Percentiles rank a stretch among this genome's conserved stretches.
Evolutionary conservation across 2,797 vertebrate species (phyloP).

Genomic region (Lepus oiostolus): DNA sequence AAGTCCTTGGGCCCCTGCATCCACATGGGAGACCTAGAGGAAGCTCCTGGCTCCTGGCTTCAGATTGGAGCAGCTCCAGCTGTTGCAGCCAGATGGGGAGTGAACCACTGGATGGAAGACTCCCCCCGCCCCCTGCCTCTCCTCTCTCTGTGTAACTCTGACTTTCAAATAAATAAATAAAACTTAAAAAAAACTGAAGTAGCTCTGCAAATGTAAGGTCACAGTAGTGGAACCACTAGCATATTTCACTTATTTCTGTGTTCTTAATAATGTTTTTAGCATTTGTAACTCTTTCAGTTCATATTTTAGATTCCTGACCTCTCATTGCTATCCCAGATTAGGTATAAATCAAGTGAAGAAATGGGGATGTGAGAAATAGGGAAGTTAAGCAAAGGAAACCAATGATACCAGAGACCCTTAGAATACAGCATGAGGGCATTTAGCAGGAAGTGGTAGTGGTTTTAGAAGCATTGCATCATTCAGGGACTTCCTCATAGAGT

Average conservation of each 20-base stretch:
- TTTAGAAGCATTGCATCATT: not conserved
- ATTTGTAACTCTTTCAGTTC: constrained; percentile 21
- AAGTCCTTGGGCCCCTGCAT: too few relatives aligned
- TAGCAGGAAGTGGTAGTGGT: not conserved
- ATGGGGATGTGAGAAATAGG: not conserved
- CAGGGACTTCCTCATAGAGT: not conserved
- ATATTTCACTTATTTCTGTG: not conserved
- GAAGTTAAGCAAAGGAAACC: not conserved
- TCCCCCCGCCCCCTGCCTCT: too few relatives aligned
- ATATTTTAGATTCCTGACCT: constrained; percentile 8
- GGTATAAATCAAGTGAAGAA: not conserved
- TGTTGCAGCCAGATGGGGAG: too few relatives aligned
- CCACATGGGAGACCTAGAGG: too few relatives aligned
- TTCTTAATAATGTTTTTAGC: constrained; percentile 27
- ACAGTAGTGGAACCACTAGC: not conserved
- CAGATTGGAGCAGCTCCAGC: too few relatives aligned
- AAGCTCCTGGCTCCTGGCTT: too few relatives aligned
- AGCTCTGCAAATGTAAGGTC: not conserved
- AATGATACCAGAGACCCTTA: not conserved
- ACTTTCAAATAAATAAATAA: too few relatives aligned
- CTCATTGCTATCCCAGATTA: constrained; percentile 15
- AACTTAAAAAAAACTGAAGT: not conserved
- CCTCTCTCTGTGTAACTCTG: too few relatives aligned
- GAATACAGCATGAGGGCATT: not conserved
- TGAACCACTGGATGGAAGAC: too few relatives aligned